Conservation (phyloP, 2,888 invertebrate genomes). For the Schrankia costaestrigalis region DNA sequence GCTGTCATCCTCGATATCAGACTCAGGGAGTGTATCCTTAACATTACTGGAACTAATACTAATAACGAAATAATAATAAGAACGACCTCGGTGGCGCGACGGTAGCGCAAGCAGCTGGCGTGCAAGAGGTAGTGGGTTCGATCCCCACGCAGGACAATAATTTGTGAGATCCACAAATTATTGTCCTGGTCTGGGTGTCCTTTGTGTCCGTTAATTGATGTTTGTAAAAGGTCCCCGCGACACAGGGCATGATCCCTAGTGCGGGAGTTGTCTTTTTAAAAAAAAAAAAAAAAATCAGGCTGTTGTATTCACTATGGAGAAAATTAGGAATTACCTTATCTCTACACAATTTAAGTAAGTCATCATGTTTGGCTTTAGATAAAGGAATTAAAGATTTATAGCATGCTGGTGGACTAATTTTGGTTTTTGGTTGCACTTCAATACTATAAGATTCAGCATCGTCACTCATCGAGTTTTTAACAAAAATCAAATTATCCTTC, state of each 20-base stretch:
- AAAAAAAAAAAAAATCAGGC: not conserved
- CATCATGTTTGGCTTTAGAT: not conserved
- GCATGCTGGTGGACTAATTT: not conserved
- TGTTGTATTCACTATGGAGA: slow-evolving; percentile 1
- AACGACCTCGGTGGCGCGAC: too few species aligned
- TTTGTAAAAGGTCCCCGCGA: too few species aligned
- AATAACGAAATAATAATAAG: too few species aligned
- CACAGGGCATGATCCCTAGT: too few species aligned
- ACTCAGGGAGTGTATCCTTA: not conserved
- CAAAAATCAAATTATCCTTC: not conserved
- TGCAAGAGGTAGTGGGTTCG: too few species aligned
- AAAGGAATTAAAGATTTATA: not conserved
- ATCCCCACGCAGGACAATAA: too few species aligned
- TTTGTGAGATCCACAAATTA: too few species aligned
- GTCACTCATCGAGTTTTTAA: not conserved
- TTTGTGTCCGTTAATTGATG: too few species aligned
- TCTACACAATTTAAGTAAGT: not conserved
- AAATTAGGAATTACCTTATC: not conserved
- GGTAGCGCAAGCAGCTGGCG: too few species aligned
- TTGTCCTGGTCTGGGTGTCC: too few species aligned
- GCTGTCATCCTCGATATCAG: not conserved
- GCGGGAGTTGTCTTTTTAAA: not conserved
- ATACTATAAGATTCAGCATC: not conserved
- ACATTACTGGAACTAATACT: not conserved
- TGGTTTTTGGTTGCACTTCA: not conserved